phyloP scores from a whole-genome alignment of 2,113 vertebrate species.

The Tapirus terrestris region DNA sequence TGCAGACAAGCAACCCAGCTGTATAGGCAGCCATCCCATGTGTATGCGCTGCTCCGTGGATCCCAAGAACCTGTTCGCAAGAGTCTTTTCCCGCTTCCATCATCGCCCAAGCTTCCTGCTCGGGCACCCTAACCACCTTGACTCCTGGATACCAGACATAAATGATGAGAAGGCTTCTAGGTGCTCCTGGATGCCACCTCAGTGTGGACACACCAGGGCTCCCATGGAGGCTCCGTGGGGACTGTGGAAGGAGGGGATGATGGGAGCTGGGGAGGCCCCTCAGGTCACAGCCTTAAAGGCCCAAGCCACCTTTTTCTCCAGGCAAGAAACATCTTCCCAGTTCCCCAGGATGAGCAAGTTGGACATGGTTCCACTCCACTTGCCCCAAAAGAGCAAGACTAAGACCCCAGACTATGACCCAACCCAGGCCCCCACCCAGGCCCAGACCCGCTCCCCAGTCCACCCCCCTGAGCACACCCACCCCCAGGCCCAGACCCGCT shows the following conservation, averaged over 20 bases:
- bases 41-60: neutral
- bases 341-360: conserved; percentile 35
- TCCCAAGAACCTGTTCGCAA: conserved; percentile 52
- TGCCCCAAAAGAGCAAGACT: conserved; percentile 27
- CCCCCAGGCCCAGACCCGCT: neutral
- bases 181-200: conserved; percentile 45
- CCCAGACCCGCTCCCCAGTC: neutral
- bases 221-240: neutral
- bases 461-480: neutral
- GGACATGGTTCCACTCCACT: neutral
- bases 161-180: conserved; percentile 47
- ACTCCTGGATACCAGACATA: conserved; percentile 59
- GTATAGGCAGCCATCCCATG: neutral
- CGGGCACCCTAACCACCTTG: neutral
- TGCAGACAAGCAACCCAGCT: conserved; percentile 56
- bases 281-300: neutral
- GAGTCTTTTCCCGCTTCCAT: conserved; percentile 31
- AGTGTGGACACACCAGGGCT: neutral
- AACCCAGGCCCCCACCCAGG: neutral
- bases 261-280: neutral
- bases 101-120: neutral
- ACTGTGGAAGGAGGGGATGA: conserved; percentile 36
- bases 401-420: neutral
- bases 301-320: neutral
- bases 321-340: neutral